phyloP scores from a whole-genome alignment of 2,113 vertebrate genomes.

The Peromyscus polionotus region DNA sequence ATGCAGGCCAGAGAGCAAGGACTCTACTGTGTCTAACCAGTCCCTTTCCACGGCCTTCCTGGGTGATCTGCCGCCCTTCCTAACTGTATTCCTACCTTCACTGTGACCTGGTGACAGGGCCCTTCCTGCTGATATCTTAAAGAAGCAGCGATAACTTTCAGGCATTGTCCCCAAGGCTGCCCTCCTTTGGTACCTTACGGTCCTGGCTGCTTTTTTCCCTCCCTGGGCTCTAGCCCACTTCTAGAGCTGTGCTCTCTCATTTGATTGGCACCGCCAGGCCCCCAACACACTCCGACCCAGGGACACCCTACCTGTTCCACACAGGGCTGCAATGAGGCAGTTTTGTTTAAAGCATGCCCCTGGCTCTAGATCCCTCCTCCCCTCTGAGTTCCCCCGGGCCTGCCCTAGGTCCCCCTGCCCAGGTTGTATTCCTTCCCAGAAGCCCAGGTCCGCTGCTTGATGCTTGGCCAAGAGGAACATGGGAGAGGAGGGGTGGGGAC shows the following conservation, averaged over 20 bases:
- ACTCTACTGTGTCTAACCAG: neutral
- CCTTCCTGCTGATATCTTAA: neutral
- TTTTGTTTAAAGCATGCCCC: neutral
- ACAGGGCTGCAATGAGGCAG: neutral
- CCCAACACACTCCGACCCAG: neutral
- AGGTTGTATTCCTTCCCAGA: neutral
- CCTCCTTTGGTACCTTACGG: neutral
- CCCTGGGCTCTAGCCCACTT: neutral
- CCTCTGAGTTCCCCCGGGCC: neutral
- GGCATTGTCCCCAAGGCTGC: neutral
- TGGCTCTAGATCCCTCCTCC: neutral
- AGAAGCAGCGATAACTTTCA: neutral
- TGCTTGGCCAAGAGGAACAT: neutral
- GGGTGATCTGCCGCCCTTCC: neutral
- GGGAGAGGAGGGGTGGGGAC: neutral
- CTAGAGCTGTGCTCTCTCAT: neutral
- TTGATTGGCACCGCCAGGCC: neutral
- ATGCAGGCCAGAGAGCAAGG: no score
- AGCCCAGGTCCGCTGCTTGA: neutral
- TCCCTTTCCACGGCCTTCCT: rapidly evolving
- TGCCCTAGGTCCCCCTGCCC: neutral
- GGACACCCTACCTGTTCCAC: neutral
- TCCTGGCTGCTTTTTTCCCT: neutral
- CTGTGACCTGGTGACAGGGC: neutral
- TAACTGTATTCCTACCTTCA: neutral